These are phyloP conservation scores for Tipula vernalis DNA, from an alignment of 2,888 invertebrate species.

Conservation along the genomic window DNA sequence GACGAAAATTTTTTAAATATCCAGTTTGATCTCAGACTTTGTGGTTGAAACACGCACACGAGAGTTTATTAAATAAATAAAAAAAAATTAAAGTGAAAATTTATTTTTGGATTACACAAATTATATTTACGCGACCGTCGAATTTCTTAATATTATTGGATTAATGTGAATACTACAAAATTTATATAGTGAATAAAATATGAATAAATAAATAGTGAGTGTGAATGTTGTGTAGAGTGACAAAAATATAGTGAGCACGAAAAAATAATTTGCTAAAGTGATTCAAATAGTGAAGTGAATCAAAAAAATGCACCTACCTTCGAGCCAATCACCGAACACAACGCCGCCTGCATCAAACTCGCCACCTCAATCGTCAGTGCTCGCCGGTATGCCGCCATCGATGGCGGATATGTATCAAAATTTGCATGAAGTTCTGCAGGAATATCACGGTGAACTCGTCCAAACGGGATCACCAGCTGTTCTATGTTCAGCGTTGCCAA, in stretches of 20 bases:
- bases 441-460: conserved; percentile 86
- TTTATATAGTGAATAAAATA: not conserved
- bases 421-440: conserved; percentile 67
- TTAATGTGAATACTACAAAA: not conserved
- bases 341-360: conserved; percentile 12
- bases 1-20: conserved; percentile 22
- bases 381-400: conserved; percentile 39
- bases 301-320: conserved; percentile 16
- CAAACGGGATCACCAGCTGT: conserved; percentile 93
- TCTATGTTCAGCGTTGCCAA: conserved; percentile 84
- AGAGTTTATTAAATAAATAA: not conserved
- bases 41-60: conserved; percentile 28
- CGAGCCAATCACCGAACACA: conserved; percentile 27
- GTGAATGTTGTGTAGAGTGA: not conserved
- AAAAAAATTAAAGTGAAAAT: not conserved
- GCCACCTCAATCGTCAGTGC: conserved; percentile 11
- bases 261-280: not conserved
- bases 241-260: not conserved
- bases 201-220: not conserved
- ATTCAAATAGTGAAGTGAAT: not conserved
- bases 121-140: not conserved
- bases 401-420: conserved; percentile 64
- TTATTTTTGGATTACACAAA: not conserved
- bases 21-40: conserved; percentile 37
- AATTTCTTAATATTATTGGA: not conserved